Evolutionary conservation across 92 coral and sea anemone genomes (phyloP).

Genomic region (Anthopleura xanthogrammica): DNA sequence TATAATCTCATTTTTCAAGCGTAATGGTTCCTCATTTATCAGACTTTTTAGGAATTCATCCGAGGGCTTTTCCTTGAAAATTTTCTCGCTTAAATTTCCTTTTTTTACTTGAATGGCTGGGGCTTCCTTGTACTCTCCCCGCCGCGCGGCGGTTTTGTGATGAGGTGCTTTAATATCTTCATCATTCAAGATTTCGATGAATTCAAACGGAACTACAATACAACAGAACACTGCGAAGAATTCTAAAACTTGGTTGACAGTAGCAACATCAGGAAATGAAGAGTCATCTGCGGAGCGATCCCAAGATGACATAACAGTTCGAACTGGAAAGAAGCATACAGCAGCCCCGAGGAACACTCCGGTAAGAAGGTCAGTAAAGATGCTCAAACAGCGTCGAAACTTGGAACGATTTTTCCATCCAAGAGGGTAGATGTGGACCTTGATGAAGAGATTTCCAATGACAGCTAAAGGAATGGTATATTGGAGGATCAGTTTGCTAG

Average conservation of each 20-base stretch:
- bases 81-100: not conserved
- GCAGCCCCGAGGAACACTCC: conserved; percentile 8
- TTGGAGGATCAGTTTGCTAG: conserved; percentile 17
- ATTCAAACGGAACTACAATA: conserved; percentile 30
- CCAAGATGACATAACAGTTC: not conserved
- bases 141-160: not conserved
- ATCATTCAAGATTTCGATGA: conserved; percentile 21
- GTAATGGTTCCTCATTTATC: conserved; percentile 22
- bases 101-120: not conserved
- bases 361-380: not conserved
- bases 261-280: conserved; percentile 7
- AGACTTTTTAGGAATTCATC: conserved; percentile 10
- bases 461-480: conserved; percentile 26
- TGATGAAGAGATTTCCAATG: conserved; percentile 9
- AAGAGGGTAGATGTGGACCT: conserved; percentile 18
- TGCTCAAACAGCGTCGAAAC: not conserved
- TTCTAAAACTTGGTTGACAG: conserved; percentile 11
- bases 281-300: not conserved
- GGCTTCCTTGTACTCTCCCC: not conserved
- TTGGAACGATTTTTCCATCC: not conserved
- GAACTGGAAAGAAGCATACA: conserved; percentile 18
- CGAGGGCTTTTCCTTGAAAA: not conserved
- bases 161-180: not conserved
- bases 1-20: conserved; percentile 19
- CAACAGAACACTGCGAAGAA: conserved; percentile 25